Evolutionary conservation across 2,113 vertebrate genomes (phyloP).

Genomic region (Scortum barcoo): DNA sequence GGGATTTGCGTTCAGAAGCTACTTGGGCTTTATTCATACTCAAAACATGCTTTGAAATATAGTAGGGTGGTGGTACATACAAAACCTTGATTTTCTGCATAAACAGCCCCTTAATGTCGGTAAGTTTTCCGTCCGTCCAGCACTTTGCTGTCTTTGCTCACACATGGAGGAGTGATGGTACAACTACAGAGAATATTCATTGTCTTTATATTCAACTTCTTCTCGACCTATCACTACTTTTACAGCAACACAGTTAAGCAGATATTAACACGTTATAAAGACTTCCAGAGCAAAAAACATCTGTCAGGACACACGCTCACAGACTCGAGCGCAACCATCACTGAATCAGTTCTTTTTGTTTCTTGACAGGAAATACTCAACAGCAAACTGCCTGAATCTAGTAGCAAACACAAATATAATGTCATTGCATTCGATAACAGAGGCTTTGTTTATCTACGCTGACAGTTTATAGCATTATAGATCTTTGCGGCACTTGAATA

Average conservation of each 20-base stretch:
- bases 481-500: conserved; percentile 55
- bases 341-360: conserved; percentile 5
- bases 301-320: conserved; percentile 10
- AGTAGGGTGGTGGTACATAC: background rate
- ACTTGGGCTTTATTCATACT: conserved; percentile 34
- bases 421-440: conserved; percentile 62
- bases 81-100: background rate
- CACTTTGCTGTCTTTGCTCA: conserved; percentile 4
- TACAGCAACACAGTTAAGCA: conserved; percentile 76
- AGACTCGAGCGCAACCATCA: background rate
- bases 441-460: conserved; percentile 48
- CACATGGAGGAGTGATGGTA: conserved; percentile 51
- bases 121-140: background rate
- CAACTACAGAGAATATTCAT: conserved; percentile 72
- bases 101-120: conserved; percentile 34
- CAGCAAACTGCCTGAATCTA: conserved; percentile 69
- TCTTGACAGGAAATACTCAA: conserved; percentile 59
- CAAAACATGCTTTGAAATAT: conserved; percentile 52
- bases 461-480: conserved; percentile 47
- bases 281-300: conserved; percentile 35
- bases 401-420: conserved; percentile 66
- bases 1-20: conserved; percentile 25
- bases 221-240: conserved; percentile 74
- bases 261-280: conserved; percentile 69
- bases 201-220: conserved; percentile 52